phyloP scores from a whole-genome alignment of 2,113 vertebrate species.

The Myiozetetes cayanensis region DNA sequence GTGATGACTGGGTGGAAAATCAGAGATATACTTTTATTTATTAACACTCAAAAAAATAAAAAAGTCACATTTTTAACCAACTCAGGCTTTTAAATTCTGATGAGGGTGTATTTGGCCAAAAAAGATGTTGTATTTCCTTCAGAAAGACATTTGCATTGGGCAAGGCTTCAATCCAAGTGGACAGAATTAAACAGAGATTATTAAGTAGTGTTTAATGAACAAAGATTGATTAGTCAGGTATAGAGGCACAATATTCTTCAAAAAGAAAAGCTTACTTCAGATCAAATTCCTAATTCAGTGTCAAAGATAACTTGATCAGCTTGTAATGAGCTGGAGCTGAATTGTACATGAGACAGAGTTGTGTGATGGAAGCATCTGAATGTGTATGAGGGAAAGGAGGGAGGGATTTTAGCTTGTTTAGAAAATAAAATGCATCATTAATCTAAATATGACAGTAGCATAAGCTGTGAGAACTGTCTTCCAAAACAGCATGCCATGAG shows the following conservation, averaged over 20 bases:
- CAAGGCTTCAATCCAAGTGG: background rate
- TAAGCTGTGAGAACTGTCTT: background rate
- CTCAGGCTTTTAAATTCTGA: background rate
- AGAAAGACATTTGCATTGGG: background rate
- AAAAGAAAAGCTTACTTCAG: background rate
- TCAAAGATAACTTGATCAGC: background rate
- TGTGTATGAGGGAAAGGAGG: background rate
- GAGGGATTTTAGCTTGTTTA: conserved; percentile 10
- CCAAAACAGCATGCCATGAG: background rate
- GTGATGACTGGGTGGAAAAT: background rate
- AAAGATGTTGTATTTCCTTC: background rate
- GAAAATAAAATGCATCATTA: conserved; percentile 46
- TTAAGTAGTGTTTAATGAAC: background rate
- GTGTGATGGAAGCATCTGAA: background rate
- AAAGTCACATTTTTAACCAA: background rate
- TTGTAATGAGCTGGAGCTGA: background rate
- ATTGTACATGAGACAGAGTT: background rate
- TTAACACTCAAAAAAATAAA: background rate
- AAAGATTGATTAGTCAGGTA: background rate
- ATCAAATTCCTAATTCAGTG: background rate
- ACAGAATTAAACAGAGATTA: background rate
- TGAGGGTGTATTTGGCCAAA: background rate
- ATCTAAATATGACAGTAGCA: conserved; percentile 32
- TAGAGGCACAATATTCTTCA: background rate
- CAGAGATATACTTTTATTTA: background rate